Percentiles rank a stretch among this genome's conserved stretches.
phyloP scores from a whole-genome alignment of 2,113 vertebrate species.

The Pterocles orientalis region DNA sequence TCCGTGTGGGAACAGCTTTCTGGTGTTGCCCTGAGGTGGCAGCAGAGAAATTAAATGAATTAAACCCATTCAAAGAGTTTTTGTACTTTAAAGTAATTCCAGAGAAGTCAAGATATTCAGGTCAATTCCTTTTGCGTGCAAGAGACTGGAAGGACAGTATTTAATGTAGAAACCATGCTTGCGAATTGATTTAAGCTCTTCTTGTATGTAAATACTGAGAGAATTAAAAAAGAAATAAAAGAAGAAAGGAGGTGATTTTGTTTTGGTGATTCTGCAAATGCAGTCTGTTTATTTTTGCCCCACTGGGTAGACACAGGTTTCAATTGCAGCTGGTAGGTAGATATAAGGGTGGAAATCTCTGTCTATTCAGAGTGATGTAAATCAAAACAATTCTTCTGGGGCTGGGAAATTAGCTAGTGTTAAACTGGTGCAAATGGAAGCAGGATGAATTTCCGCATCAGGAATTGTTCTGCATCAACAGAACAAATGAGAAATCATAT shows the following conservation, averaged over 20 bases:
- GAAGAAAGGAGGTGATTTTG: conserved; percentile 58
- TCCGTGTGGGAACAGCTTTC: conserved; percentile 28
- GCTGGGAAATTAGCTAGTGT: not conserved
- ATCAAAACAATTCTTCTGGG: not conserved
- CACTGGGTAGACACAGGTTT: not conserved
- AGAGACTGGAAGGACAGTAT: not conserved
- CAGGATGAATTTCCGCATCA: not conserved
- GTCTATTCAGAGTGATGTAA: not conserved
- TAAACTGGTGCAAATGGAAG: not conserved
- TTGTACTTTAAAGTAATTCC: conserved; percentile 2
- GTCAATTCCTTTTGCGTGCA: not conserved
- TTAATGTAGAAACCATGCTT: not conserved
- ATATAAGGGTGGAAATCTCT: not conserved
- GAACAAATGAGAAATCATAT: not conserved
- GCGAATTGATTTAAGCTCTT: conserved; percentile 30
- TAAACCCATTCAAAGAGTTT: conserved; percentile 14
- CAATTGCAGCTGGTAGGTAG: not conserved
- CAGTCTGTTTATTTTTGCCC: not conserved
- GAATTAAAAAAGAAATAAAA: conserved; percentile 64
- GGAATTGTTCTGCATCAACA: not conserved
- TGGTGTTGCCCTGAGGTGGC: not conserved
- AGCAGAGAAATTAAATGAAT: not conserved
- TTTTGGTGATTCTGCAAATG: conserved; percentile 45
- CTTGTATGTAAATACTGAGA: conserved; percentile 71
- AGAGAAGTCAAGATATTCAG: not conserved